Conservation (phyloP, 2,113 vertebrate species). For the Hippotragus niger region DNA sequence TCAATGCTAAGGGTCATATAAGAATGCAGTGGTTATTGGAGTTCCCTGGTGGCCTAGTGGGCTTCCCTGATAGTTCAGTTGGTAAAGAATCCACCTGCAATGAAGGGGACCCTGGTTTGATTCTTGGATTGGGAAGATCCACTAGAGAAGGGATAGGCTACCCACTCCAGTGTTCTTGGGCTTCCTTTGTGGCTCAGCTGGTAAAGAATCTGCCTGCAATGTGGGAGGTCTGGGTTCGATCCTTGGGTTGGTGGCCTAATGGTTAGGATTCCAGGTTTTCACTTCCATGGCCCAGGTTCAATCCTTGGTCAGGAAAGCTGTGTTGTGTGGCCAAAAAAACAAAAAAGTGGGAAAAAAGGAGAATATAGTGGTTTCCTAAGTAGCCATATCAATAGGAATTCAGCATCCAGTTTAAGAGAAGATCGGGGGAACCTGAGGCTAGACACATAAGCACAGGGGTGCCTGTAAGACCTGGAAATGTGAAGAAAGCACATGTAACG, state of each 20-base stretch:
- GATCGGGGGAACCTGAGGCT: not conserved
- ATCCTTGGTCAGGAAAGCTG: not conserved
- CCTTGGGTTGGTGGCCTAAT: not conserved
- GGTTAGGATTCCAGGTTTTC: not conserved
- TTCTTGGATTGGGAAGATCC: not conserved
- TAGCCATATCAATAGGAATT: not conserved
- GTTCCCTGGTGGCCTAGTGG: not conserved
- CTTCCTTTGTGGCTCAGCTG: not conserved
- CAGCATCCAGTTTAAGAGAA: not conserved
- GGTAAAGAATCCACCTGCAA: not conserved
- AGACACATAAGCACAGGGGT: not conserved
- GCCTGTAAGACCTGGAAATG: not conserved
- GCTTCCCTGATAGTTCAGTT: not conserved
- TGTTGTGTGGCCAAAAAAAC: not conserved
- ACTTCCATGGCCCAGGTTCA: not conserved
- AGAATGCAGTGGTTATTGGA: not conserved
- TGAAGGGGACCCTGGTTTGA: not conserved
- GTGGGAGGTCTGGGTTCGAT: not conserved
- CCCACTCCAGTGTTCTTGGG: not conserved
- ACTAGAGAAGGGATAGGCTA: not conserved
- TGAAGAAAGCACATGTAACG: not conserved
- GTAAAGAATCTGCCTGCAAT: not conserved
- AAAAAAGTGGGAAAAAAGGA: not conserved
- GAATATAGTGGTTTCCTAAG: not conserved
- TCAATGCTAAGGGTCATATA: not conserved